phyloP scores from a whole-genome alignment of 1,140 invertebrate species.

The Anoplolepis gracilipes region DNA sequence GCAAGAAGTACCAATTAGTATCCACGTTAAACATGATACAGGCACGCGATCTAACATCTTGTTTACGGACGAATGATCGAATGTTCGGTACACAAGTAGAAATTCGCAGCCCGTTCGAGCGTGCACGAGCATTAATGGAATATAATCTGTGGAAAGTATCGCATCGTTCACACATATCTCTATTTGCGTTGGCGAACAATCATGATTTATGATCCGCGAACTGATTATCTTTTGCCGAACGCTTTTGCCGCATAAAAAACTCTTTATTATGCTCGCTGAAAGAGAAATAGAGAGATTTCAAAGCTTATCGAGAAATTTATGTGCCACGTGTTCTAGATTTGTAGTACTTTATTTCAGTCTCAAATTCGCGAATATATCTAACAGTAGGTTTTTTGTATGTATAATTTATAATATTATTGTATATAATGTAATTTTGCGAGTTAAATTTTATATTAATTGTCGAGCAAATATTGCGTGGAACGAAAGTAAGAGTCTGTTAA shows the following conservation, averaged over 20 bases:
- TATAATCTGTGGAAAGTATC: conserved; percentile 59
- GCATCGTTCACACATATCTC: conserved; percentile 20
- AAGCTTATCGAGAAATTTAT: conserved; percentile 9
- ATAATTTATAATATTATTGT: background rate
- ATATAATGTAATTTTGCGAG: background rate
- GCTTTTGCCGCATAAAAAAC: background rate
- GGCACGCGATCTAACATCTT: conserved; percentile 64
- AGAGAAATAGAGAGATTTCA: conserved; percentile 20
- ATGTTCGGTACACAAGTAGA: conserved; percentile 62
- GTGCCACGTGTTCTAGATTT: background rate
- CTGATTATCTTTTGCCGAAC: background rate
- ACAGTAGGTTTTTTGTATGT: too few relatives aligned
- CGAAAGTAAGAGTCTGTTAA: conserved; percentile 20
- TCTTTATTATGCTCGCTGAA: conserved; percentile 15
- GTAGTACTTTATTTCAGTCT: background rate
- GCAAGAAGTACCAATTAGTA: conserved; percentile 15
- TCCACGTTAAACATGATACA: conserved; percentile 39
- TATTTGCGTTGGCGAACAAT: conserved; percentile 6
- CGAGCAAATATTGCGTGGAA: background rate
- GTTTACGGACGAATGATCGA: conserved; percentile 69
- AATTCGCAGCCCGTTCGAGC: conserved; percentile 33
- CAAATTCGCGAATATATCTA: background rate
- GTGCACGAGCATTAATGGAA: conserved; percentile 29
- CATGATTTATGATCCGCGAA: conserved; percentile 35
- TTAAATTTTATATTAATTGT: background rate